A percentile compares a stretch with the other conserved stretches of the same genome.
Conservation (phyloP, 2,797 vertebrate genomes). For the Falco peregrinus region DNA sequence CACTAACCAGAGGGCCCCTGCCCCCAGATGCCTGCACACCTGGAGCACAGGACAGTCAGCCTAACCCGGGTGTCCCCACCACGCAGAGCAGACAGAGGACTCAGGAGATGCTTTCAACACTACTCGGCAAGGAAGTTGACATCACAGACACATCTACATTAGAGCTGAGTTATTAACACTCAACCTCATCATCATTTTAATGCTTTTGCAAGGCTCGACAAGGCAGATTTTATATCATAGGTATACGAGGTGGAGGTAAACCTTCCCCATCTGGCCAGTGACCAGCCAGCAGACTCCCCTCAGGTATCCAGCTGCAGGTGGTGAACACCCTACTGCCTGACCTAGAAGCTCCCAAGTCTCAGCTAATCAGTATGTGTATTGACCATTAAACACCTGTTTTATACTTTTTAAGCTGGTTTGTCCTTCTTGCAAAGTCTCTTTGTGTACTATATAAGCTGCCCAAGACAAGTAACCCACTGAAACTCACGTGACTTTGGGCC, state of each 20-base stretch:
- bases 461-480: background rate
- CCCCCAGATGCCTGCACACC: rapidly evolving
- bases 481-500: background rate
- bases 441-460: background rate
- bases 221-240: background rate
- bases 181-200: background rate
- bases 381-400: background rate
- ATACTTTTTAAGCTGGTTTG: background rate
- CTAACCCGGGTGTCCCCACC: background rate
- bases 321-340: background rate
- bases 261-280: background rate
- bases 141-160: background rate
- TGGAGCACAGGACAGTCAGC: background rate
- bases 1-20: background rate
- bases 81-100: background rate
- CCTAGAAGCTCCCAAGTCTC: background rate
- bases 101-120: background rate
- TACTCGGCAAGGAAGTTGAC: no score
- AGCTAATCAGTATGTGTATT: background rate
- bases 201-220: background rate
- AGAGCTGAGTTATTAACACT: background rate
- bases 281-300: background rate
- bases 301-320: background rate
- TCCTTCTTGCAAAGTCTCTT: background rate
- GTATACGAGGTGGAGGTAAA: background rate